A percentile compares a stretch with the other conserved stretches of the same genome.
phyloP scores from a whole-genome alignment of 1,140 invertebrate species.

The Eulimnadia texana region DNA sequence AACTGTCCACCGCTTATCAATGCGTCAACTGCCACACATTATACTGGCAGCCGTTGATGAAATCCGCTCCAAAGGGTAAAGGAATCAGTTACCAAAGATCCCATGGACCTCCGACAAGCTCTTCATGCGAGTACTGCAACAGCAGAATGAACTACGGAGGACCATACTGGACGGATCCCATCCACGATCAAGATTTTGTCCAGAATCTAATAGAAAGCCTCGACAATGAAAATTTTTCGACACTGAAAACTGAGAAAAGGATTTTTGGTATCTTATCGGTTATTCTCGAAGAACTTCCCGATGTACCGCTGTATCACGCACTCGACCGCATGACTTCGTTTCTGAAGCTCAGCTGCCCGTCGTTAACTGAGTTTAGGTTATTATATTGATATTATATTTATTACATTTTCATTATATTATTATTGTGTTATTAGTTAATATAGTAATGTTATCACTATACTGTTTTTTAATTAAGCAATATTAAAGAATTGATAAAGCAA shows the following conservation, averaged over 20 bases:
- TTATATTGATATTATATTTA: conserved; percentile 4
- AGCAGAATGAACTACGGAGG: conserved; percentile 61
- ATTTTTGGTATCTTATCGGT: conserved; percentile 56
- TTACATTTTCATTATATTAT: neutral
- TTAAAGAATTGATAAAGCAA: too few species aligned
- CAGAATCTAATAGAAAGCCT: conserved; percentile 31
- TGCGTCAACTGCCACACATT: conserved; percentile 75
- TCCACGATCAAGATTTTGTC: conserved; percentile 71
- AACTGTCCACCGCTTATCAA: conserved; percentile 46
- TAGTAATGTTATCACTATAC: neutral
- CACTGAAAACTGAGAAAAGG: conserved; percentile 52
- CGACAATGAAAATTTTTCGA: conserved; percentile 24
- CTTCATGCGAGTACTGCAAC: conserved; percentile 59
- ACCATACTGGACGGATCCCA: conserved; percentile 77
- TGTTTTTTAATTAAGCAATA: too few species aligned
- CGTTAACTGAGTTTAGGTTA: conserved; percentile 44
- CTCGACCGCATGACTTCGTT: conserved; percentile 45
- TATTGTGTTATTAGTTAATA: neutral
- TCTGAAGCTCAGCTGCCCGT: conserved; percentile 37
- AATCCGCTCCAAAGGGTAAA: conserved; percentile 29
- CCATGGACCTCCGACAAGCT: conserved; percentile 44
- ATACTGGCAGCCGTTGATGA: conserved; percentile 50
- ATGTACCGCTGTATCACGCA: conserved; percentile 77
- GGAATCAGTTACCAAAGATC: conserved; percentile 46
- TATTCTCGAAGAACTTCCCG: conserved; percentile 59